Evolutionary conservation across 2,113 vertebrate genomes (phyloP).

Genomic region (Gopherus evgoodei): DNA sequence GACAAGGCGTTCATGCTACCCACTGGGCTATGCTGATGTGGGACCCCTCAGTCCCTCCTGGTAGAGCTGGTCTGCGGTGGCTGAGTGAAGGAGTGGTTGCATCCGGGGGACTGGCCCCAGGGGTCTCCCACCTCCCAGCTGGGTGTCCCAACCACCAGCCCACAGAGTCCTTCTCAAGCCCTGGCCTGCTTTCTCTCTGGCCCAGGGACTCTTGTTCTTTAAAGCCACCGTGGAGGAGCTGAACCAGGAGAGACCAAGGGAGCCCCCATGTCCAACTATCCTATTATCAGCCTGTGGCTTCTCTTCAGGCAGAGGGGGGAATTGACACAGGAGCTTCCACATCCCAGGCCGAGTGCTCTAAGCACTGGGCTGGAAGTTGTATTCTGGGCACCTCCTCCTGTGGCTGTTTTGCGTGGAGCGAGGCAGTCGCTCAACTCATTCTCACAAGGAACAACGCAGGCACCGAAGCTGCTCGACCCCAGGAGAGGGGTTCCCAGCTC

Average conservation of each 20-base stretch:
- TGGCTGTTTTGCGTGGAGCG: background rate
- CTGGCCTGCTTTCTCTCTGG: background rate
- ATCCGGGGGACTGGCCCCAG: too few species aligned
- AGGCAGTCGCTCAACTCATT: background rate
- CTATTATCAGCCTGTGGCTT: background rate
- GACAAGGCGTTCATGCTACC: too few species aligned
- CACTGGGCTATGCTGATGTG: too few species aligned
- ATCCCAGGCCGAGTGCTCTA: background rate
- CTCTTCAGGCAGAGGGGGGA: background rate
- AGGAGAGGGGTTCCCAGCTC: background rate
- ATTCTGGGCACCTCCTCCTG: background rate
- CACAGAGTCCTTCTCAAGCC: too few species aligned
- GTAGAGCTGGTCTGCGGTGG: too few species aligned
- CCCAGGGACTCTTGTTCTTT: background rate
- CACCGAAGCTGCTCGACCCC: background rate
- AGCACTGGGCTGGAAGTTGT: background rate
- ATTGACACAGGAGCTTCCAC: background rate
- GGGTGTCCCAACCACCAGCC: too few species aligned
- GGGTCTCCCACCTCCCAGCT: too few species aligned
- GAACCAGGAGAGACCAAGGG: too few species aligned
- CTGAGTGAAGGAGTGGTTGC: too few species aligned
- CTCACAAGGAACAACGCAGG: background rate
- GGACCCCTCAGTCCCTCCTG: too few species aligned
- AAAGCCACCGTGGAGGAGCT: too few species aligned
- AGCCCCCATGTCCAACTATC: too few species aligned